Evolutionary conservation across 1,140 invertebrate species (phyloP).

Genomic region (Pseudobourletiella spinata): DNA sequence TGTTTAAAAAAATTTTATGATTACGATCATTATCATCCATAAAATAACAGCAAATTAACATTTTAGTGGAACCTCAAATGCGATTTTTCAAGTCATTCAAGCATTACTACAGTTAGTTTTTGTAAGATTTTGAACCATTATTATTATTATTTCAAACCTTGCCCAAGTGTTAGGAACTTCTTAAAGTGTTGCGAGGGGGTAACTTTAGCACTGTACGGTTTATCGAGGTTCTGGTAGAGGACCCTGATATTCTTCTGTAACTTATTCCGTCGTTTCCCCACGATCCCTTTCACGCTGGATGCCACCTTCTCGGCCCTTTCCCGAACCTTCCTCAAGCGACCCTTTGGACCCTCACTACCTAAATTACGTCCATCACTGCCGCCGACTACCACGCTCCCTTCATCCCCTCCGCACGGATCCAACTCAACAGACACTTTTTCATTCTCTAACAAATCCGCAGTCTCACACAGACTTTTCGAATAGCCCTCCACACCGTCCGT

Average conservation of each 20-base stretch:
- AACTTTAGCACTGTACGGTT: slow-evolving; percentile 32
- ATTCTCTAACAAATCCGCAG: slow-evolving; percentile 16
- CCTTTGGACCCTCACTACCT: too few relatives aligned
- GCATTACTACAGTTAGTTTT: too few relatives aligned
- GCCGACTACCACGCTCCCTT: background rate
- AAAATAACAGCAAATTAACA: too few relatives aligned
- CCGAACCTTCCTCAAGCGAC: slow-evolving; percentile 22
- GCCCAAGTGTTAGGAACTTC: slow-evolving; percentile 33
- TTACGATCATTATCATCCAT: too few relatives aligned
- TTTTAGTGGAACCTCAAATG: too few relatives aligned
- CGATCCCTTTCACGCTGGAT: slow-evolving; percentile 24
- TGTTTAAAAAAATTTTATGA: too few relatives aligned
- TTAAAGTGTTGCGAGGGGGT: slow-evolving; percentile 31
- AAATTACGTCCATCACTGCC: background rate
- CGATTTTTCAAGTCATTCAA: too few relatives aligned
- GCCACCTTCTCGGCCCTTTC: slow-evolving; percentile 26
- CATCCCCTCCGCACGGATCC: slow-evolving; percentile 11
- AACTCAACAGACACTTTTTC: slow-evolving; percentile 36
- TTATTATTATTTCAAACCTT: slow-evolving; percentile 24
- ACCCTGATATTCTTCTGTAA: slow-evolving; percentile 26
- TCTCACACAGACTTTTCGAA: background rate
- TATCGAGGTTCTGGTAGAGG: slow-evolving; percentile 35
- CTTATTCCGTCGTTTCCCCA: slow-evolving; percentile 22
- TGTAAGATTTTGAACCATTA: too few relatives aligned
- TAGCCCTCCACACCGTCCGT: background rate